Evolutionary conservation across 2,797 vertebrate genomes (phyloP), one percentile per base, ranked within the genome.

Genomic region (Rousettus madagascariensis): DNA sequence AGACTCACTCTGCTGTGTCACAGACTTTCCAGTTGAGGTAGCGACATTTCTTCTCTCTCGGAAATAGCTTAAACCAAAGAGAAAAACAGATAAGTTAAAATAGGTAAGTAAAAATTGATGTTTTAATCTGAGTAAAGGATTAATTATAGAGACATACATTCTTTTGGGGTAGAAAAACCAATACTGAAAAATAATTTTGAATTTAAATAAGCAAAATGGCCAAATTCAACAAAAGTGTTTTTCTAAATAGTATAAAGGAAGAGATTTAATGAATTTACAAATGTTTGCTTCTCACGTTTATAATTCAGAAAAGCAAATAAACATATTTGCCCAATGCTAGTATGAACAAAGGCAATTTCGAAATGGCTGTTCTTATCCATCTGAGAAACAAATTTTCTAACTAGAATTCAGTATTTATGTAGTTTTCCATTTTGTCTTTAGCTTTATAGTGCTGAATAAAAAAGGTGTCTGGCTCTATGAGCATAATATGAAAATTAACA

Each of bases 11-110:
- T 96, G 96, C 84, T 93, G 92, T 84, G 97, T 92, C 94, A 84
- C 92, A 79, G 96, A 78, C 33, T 66, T 98, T 94, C 96, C 97
- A 93, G 96, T 66, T 96, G 90, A 92, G 95, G 93, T 96, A 96
- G 97, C 92, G 93, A 92, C 46, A 75, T 94, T 98, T 98, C 97
- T 98, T 98, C 98, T 98, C 90, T 97, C 98, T 51, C 97, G 97
- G 65, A 97, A 97, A n/a, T 95, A 98, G 97, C 98, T 98, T 96
- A 33, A 98, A 98, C 28, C 71, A 98, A 98, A 98, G 55, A 2
- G 93, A 87, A 93, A 92, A 94, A 80, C 2, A 79, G 33, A 80
- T 38, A 72, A 30, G 41, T 86, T 86, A 91, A 66, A 95, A 66
- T 1, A 86, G 38, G 38, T 43, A 75, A 4, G 8, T 65, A 74